Evolutionary conservation across 2,888 invertebrate species (phyloP).

Genomic region (Clanis bilineata): DNA sequence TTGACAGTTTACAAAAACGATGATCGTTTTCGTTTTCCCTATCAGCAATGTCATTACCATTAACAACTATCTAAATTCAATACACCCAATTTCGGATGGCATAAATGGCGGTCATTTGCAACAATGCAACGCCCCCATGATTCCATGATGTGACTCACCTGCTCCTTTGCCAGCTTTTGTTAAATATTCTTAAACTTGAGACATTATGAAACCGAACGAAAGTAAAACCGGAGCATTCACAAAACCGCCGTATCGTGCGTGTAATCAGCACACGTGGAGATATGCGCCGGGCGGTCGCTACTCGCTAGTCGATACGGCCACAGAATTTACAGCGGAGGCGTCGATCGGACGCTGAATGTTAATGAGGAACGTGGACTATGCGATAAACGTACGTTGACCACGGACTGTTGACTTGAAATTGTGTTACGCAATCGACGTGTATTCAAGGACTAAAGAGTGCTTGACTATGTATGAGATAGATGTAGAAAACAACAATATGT

Average conservation of each 20-base stretch:
- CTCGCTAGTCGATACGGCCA: no score
- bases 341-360: neutral
- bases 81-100: no score
- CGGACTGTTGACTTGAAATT: neutral
- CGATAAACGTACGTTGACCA: constrained; percentile 10
- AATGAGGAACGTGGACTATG: neutral
- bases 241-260: neutral
- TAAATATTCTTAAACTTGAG: neutral
- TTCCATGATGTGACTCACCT: no score
- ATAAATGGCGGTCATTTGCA: no score
- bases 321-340: neutral
- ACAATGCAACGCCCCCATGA: no score
- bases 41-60: no score
- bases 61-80: no score
- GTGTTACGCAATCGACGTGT: neutral
- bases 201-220: neutral
- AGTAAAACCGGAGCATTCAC: neutral
- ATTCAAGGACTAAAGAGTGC: neutral
- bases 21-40: no score
- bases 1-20: no score
- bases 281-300: neutral
- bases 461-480: neutral
- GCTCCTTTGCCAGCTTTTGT: no score
- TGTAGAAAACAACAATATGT: no score
- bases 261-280: constrained; percentile 6